phyloP scores from a whole-genome alignment of 2,113 vertebrate genomes.

The Zapus hudsonius region DNA sequence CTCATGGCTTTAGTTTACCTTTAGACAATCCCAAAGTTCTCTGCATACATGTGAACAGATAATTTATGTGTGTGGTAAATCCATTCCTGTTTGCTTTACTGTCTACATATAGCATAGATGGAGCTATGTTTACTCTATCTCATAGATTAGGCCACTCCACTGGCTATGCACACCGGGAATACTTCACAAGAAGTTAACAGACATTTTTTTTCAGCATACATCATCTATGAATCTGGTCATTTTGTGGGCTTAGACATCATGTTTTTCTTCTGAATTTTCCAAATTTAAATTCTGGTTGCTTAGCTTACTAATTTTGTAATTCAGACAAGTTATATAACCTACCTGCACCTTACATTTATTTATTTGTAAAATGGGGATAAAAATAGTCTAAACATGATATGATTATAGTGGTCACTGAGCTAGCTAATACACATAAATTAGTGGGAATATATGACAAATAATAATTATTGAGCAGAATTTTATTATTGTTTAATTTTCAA shows the following conservation, averaged over 20 bases:
- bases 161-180: background rate
- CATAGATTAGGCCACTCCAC: background rate
- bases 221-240: background rate
- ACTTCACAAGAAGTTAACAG: background rate
- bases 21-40: background rate
- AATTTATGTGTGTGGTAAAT: background rate
- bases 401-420: background rate
- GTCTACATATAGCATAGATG: background rate
- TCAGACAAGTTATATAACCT: background rate
- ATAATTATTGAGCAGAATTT: background rate
- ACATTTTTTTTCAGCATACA: background rate
- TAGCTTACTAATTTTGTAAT: background rate
- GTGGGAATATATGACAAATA: background rate
- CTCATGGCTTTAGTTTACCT: background rate
- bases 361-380: background rate
- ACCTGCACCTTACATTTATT: background rate
- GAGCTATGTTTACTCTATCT: background rate
- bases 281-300: slow-evolving; percentile 17
- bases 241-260: background rate
- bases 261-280: background rate
- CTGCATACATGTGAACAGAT: background rate
- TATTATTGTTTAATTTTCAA: slow-evolving; percentile 27
- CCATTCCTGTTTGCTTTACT: slow-evolving; percentile 1
- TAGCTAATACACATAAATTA: background rate
- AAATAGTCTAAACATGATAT: background rate